Conservation (phyloP, 2,113 vertebrate genomes). For the Vulpes ferrilata region DNA sequence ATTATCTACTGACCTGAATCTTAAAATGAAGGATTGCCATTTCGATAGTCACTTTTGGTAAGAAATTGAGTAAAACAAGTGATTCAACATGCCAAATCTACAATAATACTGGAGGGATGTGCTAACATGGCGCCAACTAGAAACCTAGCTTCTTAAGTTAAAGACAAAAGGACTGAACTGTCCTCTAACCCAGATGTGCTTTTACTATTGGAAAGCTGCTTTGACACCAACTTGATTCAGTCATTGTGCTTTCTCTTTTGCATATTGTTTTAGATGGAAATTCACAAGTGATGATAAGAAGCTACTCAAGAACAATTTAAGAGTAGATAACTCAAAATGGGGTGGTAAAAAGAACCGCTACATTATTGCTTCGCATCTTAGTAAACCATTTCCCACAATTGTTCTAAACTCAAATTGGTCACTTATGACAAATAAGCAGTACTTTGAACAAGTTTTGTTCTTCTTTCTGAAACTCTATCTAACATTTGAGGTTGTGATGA, state of each 20-base stretch:
- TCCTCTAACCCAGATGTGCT: not conserved
- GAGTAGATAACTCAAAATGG: conserved; percentile 18
- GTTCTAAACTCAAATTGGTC: conserved; percentile 60
- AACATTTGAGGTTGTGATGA: conserved; percentile 62
- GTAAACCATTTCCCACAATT: conserved; percentile 49
- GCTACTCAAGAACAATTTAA: not conserved
- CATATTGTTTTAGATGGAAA: not conserved
- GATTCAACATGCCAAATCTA: not conserved
- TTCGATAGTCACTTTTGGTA: not conserved
- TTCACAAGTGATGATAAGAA: not conserved
- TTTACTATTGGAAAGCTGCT: not conserved
- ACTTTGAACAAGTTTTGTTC: conserved; percentile 45
- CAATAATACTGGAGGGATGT: not conserved
- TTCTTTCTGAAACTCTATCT: conserved; percentile 37
- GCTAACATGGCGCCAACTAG: not conserved
- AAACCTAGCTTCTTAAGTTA: not conserved
- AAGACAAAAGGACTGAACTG: not conserved
- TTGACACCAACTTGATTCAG: not conserved
- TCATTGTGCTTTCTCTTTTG: not conserved
- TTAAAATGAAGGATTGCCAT: not conserved
- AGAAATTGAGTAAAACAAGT: not conserved
- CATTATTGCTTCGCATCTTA: not conserved
- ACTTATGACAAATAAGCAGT: conserved; percentile 57
- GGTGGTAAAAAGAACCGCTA: not conserved
- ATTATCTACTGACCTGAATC: not conserved